These are phyloP conservation scores for Morinoia aosen DNA, from an alignment of 2,888 invertebrate species.

Conservation along the genomic window DNA sequence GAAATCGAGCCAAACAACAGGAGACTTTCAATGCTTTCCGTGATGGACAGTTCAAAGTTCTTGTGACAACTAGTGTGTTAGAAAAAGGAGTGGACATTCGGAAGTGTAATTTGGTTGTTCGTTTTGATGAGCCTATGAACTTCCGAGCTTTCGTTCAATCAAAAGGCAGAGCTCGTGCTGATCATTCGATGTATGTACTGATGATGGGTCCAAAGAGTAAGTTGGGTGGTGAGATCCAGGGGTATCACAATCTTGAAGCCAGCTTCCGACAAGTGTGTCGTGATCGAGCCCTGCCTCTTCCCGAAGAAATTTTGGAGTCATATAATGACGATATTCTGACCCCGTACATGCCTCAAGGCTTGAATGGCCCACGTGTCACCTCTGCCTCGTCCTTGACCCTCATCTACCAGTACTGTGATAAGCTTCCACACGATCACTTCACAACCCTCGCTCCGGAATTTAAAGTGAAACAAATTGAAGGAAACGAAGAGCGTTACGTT, in stretches of 20 bases:
- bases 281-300: constrained; percentile 58
- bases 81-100: constrained; percentile 69
- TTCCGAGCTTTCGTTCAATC: constrained; percentile 68
- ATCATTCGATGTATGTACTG: constrained; percentile 64
- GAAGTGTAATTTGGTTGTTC: constrained; percentile 68
- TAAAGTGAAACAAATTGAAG: not conserved
- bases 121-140: constrained; percentile 67
- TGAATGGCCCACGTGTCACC: constrained; percentile 66
- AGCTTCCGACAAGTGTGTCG: constrained; percentile 51
- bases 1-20: constrained; percentile 59
- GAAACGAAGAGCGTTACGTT: not conserved
- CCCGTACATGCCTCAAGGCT: constrained; percentile 65
- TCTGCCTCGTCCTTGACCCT: constrained; percentile 65
- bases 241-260: constrained; percentile 58
- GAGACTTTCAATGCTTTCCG: constrained; percentile 63
- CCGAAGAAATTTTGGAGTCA: constrained; percentile 34
- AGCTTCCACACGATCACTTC: constrained; percentile 64
- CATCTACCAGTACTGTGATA: constrained; percentile 65
- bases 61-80: constrained; percentile 68
- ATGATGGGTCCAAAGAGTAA: constrained; percentile 53
- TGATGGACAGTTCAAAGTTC: constrained; percentile 63
- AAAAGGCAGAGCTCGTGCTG: constrained; percentile 68
- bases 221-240: constrained; percentile 19
- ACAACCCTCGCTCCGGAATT: constrained; percentile 57
- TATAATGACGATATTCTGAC: constrained; percentile 57